Conservation (phyloP, 2,797 vertebrate species). For the Brotogeris chrysoptera region DNA sequence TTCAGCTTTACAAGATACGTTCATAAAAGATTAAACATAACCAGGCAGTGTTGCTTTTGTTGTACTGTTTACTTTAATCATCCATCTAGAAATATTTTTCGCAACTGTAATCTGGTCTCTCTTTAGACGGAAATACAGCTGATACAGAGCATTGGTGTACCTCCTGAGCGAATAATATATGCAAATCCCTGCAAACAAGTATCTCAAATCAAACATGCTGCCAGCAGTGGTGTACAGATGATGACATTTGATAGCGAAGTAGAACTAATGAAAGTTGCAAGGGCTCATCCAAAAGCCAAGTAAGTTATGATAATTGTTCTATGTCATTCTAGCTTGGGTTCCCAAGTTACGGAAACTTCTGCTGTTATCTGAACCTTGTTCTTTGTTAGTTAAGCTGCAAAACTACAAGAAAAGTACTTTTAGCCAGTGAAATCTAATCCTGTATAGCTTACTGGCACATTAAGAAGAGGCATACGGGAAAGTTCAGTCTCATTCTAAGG, state of each 20-base stretch:
- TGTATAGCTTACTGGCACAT: background rate
- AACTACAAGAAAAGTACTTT: background rate
- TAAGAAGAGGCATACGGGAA: background rate
- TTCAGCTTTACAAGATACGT: background rate
- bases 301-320: slow-evolving; percentile 73
- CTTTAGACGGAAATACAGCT: slow-evolving; percentile 92
- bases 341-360: background rate
- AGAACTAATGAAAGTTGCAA: slow-evolving; percentile 94
- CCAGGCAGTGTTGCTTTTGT: background rate
- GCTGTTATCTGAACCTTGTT: background rate
- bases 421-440: background rate
- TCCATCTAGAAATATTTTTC: background rate
- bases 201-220: slow-evolving; percentile 97
- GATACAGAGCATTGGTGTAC: slow-evolving; percentile 91
- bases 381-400: background rate
- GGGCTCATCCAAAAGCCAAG: slow-evolving; percentile 93
- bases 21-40: background rate
- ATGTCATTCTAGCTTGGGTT: background rate
- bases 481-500: background rate
- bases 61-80: background rate
- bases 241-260: slow-evolving; percentile 99
- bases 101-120: background rate
- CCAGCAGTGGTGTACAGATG: slow-evolving; percentile 91
- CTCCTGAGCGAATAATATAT: slow-evolving; percentile 92
- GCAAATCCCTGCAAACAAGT: slow-evolving; percentile 98